Evolutionary conservation across 2,797 vertebrate genomes (phyloP), one percentile per base, ranked within the genome.

Genomic region (Chrosomus eos): DNA sequence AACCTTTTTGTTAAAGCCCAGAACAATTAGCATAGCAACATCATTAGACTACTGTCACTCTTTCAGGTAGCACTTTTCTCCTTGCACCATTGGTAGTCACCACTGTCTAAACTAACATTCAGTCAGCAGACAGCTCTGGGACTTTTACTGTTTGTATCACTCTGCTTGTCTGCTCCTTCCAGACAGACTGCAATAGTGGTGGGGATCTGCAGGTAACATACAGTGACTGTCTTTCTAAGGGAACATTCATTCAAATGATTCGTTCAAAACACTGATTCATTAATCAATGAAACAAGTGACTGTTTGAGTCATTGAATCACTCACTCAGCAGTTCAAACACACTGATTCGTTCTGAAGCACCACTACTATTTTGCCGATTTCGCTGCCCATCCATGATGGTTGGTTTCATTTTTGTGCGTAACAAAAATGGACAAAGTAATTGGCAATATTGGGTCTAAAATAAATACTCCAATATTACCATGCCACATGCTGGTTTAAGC

Each of bases 1-100:
- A 77, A 77, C 74, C 82, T 84, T 55, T 70, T 84, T 31, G 51
- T 83, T 83, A 58, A 67, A 75, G 23, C 33, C 26, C 36, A 43
- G 64, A 84, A 79, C 31, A 84, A 77, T 79, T 79, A 72, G 53
- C 66, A 60, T 23, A 71, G 64, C 7, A 55, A 55, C 67, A 71
- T 72, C 40, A 84, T 79, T 84, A 79, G 40, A 58, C 38, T 36
- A 26, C 55, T 51, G 66, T 71, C 38, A 48, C 40, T 84, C 38
- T 68, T 68, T 77, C 62, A 68, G 43, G 33, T 28, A 28, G 33
- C n/a, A 28, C 16, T 28, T 51, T 67, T 83, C 73, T 79, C 5
- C 38, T 66, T n/a, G 36, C 45, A 53, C 72, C n/a, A 76, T 19
- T 74, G 48, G 28, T 26, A 60, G 38, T 81, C 36, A 7, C 51